Base-by-base conservation (phyloP, 2,797 vertebrate species). In the Microchirus variegatus region DNA sequence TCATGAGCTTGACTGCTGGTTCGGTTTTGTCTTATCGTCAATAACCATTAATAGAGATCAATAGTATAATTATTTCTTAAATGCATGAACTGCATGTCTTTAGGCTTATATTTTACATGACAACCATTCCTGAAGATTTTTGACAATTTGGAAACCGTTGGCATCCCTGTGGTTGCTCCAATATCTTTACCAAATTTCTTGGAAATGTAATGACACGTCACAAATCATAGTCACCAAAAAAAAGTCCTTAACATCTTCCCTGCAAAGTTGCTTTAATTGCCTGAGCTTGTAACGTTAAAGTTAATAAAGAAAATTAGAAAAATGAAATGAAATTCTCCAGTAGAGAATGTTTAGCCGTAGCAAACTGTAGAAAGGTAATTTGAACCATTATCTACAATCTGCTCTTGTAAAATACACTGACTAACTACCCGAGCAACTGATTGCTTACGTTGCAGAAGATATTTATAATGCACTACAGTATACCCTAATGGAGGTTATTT, bases 201-300 rank as follows among this genome's bases (percentile, higher is more conserved):
- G 13, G 18, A 19, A 55, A 31, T 55, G 31, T 42, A 31, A 31
- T 16, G 9, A 12, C 42, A 45, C 42, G 18, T 36, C 26, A 36
- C 42, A 35, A 56, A 45, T 17, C 26, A 56, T 12, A 56, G 5
- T 18, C n/a, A n/a, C n/a, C n/a, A n/a, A n/a, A n/a, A n/a, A n/a
- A n/a, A n/a, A n/a, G 37, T 16, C 43, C 10, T 46, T 4, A 37
- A 46, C 15, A 15, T 57, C 16, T 38, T 11, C 11, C 18, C 31
- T 37, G 31, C 11, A 45, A 45, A 36, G 26, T 18, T 45, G 3
- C 42, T n/a, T 17, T 17, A 37, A 43, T 44, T 36, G 43, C 16
- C n/a, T 8, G 18, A 41, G 13, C 37, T 53, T 22, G 12, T 9
- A 53, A 13, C 51, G 19, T 10, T 7, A 14, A 52, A 18, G 11